Evolutionary conservation across 2,113 vertebrate genomes (phyloP).

Genomic region (Seriola dumerili): DNA sequence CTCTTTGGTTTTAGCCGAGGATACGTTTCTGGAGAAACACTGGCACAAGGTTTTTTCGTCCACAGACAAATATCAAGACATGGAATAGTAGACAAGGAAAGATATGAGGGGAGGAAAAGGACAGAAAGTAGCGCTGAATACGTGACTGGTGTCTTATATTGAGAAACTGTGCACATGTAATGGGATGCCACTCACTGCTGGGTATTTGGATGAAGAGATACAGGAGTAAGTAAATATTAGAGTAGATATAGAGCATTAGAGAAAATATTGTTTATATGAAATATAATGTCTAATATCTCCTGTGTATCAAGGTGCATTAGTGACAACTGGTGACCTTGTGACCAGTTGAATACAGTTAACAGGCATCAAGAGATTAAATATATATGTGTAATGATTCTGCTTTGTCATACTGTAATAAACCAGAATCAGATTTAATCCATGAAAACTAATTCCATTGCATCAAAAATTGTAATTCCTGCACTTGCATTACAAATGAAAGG

Average conservation of each 20-base stretch:
- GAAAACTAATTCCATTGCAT: background rate
- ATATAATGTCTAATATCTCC: background rate
- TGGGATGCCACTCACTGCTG: background rate
- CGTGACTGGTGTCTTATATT: background rate
- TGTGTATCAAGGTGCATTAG: background rate
- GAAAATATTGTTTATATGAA: background rate
- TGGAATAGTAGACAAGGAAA: background rate
- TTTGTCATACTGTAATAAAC: background rate
- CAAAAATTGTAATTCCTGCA: background rate
- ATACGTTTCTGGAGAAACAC: background rate
- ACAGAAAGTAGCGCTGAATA: background rate
- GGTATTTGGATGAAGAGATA: background rate
- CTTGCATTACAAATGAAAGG: background rate
- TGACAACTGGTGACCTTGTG: background rate
- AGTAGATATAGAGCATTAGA: background rate
- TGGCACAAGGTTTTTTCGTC: background rate
- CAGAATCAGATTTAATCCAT: background rate
- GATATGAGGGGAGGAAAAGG: background rate
- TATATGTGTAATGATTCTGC: background rate
- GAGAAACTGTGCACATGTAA: background rate
- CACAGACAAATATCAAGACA: background rate
- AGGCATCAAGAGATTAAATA: background rate
- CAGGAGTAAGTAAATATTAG: background rate
- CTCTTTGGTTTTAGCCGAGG: background rate
- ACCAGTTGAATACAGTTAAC: background rate